Base-by-base conservation (phyloP, 2,797 vertebrate species). In the Sphaeramia orbicularis region DNA sequence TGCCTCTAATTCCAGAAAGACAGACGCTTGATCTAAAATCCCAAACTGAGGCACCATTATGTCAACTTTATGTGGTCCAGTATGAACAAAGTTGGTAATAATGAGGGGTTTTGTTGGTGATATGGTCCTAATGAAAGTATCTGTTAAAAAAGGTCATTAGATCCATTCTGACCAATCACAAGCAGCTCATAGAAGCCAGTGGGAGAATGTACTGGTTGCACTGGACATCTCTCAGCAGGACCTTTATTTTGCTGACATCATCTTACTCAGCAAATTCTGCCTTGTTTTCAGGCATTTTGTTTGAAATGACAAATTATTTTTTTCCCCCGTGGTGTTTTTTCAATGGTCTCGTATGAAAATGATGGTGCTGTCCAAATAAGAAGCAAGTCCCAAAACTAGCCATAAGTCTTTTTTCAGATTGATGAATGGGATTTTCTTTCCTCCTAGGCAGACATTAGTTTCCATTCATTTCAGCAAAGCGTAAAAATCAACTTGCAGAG, bases 381-480 rank as follows among this genome's bases (percentile, higher is more conserved):
- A 32, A 12, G 13, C 21, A 24, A 24, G 21, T 24, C 21, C 21
- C 21, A 24, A 24, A 24, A 24, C 2, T 24, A 24, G 4, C 21
- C 21, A 24, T 24, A 24, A 10, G n/a, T 52, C 27, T 52, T 35
- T 36, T 43, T 54, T 43, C 4, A 60, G 47, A 65, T 57, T 61
- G 52, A 81, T 76, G 51, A 58, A 76, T 38, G 60, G 45, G 59
- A 21, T 50, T 45, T 65, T 16, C 15, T 44, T 38, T 40, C 57
- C 56, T 55, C 27, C 13, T 18, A 47, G 73, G 71, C 80, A 60
- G 70, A 73, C 36, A 52, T 76, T 74, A 45, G 41, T 75, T 69
- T 85, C 55, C 41, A 60, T 74, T 76, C 67, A 58, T 76, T 74
- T 66, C 74, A 58, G 73, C 13, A 9, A 53, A 52, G 57, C 72